Conservation (phyloP, 2,888 invertebrate genomes). For the Agrilus mali region DNA sequence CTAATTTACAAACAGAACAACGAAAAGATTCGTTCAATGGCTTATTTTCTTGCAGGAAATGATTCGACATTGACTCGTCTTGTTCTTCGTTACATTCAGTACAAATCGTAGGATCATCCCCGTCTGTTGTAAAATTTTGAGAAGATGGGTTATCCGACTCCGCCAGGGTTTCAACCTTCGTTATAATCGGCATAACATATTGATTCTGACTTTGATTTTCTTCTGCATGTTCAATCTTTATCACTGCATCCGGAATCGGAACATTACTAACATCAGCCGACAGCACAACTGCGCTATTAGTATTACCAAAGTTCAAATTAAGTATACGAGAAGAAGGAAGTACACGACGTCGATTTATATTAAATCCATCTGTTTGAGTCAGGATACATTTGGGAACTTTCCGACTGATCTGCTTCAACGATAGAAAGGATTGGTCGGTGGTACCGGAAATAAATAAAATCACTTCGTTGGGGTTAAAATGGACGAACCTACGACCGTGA, state of each 20-base stretch:
- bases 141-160: constrained; percentile 3
- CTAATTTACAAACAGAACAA: constrained; percentile 25
- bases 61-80: constrained; percentile 16
- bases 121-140: neutral
- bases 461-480: constrained; percentile 23
- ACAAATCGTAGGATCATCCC: constrained; percentile 13
- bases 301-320: too few relatives aligned
- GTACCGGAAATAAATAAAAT: constrained; percentile 17
- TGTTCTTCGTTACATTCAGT: constrained; percentile 21
- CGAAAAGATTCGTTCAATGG: constrained; percentile 20
- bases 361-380: constrained; percentile 14
- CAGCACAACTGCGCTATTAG: too few relatives aligned
- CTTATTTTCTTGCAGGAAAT: constrained; percentile 23
- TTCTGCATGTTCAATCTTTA: too few relatives aligned
- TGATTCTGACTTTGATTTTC: constrained; percentile 3
- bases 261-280: too few relatives aligned
- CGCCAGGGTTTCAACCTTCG: constrained; percentile 21
- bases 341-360: constrained; percentile 4
- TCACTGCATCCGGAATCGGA: too few relatives aligned
- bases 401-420: constrained; percentile 25
- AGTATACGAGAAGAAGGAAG: neutral
- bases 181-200: constrained; percentile 20
- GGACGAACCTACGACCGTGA: constrained; percentile 21
- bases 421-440: constrained; percentile 13
- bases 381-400: constrained; percentile 29